Evolutionary conservation across 2,888 invertebrate species (phyloP).

Genomic region (Leptodirus hochenwartii): DNA sequence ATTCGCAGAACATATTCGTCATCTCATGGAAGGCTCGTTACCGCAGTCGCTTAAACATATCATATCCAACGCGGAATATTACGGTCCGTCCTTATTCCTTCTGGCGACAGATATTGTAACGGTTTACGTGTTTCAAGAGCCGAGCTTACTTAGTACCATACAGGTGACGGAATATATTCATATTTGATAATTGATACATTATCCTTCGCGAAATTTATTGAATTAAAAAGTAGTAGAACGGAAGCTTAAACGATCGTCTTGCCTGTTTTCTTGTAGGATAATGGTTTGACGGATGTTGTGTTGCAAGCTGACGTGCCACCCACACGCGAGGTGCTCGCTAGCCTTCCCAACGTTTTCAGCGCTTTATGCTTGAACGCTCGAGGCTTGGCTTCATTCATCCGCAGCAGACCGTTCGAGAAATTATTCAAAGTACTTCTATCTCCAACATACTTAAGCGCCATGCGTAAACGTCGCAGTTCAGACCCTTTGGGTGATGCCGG

Average conservation of each 20-base stretch:
- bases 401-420: constrained; percentile 63
- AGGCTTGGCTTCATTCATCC: constrained; percentile 60
- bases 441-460: constrained; percentile 67
- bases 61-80: constrained; percentile 77
- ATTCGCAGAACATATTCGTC: constrained; percentile 63
- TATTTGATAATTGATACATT: no score
- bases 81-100: constrained; percentile 69
- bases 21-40: constrained; percentile 72
- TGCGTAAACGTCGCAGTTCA: constrained; percentile 62
- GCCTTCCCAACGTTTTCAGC: constrained; percentile 72
- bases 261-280: no score
- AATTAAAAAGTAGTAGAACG: no score
- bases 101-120: constrained; percentile 73
- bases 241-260: no score
- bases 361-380: constrained; percentile 69
- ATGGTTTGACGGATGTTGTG: constrained; percentile 71
- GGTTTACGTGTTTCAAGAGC: constrained; percentile 69
- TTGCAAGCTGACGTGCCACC: constrained; percentile 66
- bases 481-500: constrained; percentile 58
- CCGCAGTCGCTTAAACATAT: constrained; percentile 65
- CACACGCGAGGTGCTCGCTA: constrained; percentile 59
- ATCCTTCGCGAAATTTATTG: no score
- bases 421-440: constrained; percentile 64
- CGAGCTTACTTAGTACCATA: constrained; percentile 62
- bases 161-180: no score